Conservation (phyloP, 2,797 vertebrate genomes). For the Scolopax rusticola region DNA sequence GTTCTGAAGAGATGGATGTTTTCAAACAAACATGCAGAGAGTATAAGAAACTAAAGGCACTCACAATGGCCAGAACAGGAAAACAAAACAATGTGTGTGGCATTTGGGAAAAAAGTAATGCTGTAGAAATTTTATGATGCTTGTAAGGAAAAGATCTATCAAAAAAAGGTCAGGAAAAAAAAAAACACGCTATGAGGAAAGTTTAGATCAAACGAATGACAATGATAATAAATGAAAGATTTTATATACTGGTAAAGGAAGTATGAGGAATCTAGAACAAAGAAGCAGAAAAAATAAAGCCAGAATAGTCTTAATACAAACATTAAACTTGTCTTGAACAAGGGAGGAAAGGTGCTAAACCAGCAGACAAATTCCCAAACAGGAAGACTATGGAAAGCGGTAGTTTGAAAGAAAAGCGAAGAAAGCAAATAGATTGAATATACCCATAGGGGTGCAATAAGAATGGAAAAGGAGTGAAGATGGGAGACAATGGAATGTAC, state of each 20-base stretch:
- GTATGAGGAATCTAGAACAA: background rate
- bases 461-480: background rate
- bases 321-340: background rate
- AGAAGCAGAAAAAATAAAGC: background rate
- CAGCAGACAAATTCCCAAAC: background rate
- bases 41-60: background rate
- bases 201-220: conserved; percentile 33
- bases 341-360: background rate
- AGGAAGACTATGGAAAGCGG: background rate
- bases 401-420: background rate
- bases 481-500: background rate
- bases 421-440: background rate
- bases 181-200: background rate
- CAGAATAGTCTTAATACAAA: background rate
- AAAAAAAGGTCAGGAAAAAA: conserved; percentile 24
- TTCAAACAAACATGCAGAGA: background rate
- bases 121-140: background rate
- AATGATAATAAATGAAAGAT: conserved; percentile 4
- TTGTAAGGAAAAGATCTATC: conserved; percentile 34
- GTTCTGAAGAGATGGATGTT: background rate
- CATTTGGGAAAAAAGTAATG: background rate
- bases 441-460: background rate
- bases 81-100: background rate
- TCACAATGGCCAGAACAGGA: background rate
- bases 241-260: background rate